A percentile compares a stretch with the other conserved stretches of the same genome.
These are phyloP conservation scores for Phainopepla nitens DNA, from an alignment of 2,113 vertebrate genomes.

Conservation along the genomic window DNA sequence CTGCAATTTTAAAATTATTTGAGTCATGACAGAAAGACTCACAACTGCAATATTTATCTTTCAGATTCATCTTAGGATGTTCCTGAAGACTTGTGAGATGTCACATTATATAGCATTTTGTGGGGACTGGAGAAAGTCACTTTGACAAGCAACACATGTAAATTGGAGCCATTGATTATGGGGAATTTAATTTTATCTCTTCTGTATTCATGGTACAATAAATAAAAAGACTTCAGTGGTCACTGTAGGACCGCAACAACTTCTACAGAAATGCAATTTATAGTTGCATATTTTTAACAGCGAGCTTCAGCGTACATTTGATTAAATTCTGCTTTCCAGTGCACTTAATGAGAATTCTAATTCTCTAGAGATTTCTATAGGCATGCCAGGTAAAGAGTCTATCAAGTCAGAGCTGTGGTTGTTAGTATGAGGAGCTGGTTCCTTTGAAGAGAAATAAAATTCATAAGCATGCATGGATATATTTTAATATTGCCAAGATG, in stretches of 20 bases:
- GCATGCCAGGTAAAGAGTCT: slow-evolving; percentile 59
- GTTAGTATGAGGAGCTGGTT: slow-evolving; percentile 35
- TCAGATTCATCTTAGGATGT: slow-evolving; percentile 70
- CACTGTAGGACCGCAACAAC: slow-evolving; percentile 47
- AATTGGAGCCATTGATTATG: slow-evolving; percentile 60
- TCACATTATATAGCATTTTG: slow-evolving; percentile 56
- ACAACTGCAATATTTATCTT: slow-evolving; percentile 82
- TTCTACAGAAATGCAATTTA: slow-evolving; percentile 62
- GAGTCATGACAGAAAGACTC: slow-evolving; percentile 79
- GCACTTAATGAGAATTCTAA: slow-evolving; percentile 68
- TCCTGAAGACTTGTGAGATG: slow-evolving; percentile 68
- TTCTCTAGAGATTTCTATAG: slow-evolving; percentile 57
- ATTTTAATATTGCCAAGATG: slow-evolving; percentile 61
- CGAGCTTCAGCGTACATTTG: slow-evolving; percentile 32
- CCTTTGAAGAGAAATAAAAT: slow-evolving; percentile 67
- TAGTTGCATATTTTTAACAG: slow-evolving; percentile 61
- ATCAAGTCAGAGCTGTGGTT: slow-evolving; percentile 36
- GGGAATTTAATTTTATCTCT: slow-evolving; percentile 63
- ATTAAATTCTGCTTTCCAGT: slow-evolving; percentile 66
- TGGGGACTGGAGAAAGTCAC: slow-evolving; percentile 62
- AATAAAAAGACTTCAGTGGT: slow-evolving; percentile 51
- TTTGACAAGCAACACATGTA: slow-evolving; percentile 62
- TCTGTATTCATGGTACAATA: slow-evolving; percentile 57
- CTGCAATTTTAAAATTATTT: slow-evolving; percentile 82
- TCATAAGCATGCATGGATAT: slow-evolving; percentile 54